These are phyloP conservation scores for Nomia melanderi DNA, from an alignment of 1,140 invertebrate genomes.

Conservation along the genomic window DNA sequence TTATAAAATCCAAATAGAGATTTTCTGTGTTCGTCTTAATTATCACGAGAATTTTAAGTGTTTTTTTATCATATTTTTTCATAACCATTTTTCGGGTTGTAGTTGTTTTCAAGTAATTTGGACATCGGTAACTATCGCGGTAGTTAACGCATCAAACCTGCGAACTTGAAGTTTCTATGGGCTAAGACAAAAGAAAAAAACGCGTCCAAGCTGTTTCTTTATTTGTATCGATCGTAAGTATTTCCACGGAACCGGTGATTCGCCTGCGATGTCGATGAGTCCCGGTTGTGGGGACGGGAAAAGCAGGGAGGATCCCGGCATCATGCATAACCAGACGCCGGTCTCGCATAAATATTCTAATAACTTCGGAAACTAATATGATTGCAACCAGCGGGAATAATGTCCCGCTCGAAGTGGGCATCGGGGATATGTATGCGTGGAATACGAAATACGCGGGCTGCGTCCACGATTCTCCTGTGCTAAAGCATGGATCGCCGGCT, in stretches of 20 bases:
- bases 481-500: constrained; percentile 44
- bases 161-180: neutral
- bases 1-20: too few relatives aligned
- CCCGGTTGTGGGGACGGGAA: constrained; percentile 15
- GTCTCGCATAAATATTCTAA: constrained; percentile 73
- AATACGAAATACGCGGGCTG: constrained; percentile 59
- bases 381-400: constrained; percentile 67
- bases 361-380: constrained; percentile 71
- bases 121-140: too few relatives aligned
- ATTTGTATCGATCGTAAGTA: constrained; percentile 18
- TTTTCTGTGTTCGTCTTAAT: too few relatives aligned
- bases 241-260: constrained; percentile 30
- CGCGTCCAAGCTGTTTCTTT: neutral
- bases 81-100: too few relatives aligned
- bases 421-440: constrained; percentile 29
- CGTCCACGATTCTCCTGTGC: constrained; percentile 8
- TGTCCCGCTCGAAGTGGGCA: constrained; percentile 53
- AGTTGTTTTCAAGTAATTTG: too few relatives aligned
- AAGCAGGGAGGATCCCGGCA: constrained; percentile 13
- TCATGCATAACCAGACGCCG: constrained; percentile 52
- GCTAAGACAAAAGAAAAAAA: neutral
- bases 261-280: constrained; percentile 5
- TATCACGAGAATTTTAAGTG: too few relatives aligned
- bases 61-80: too few relatives aligned
- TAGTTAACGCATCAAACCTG: too few relatives aligned